phyloP scores from a whole-genome alignment of 2,888 invertebrate genomes.

The Cephus rjabovi region DNA sequence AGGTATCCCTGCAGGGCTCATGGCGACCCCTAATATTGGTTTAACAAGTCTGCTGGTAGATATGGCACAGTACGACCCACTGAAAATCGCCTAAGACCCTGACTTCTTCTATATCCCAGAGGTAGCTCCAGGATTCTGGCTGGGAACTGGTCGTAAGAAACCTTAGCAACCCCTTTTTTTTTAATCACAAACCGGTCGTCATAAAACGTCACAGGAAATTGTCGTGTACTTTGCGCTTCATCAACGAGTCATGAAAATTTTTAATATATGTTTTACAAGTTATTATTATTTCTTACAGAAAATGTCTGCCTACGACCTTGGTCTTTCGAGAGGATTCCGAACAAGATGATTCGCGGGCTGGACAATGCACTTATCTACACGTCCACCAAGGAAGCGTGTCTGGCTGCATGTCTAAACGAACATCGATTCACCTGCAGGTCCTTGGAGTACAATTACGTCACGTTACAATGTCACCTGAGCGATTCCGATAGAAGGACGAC shows the following conservation, averaged over 20 bases:
- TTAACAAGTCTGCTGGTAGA: constrained; percentile 55
- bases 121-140: not conserved
- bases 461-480: constrained; percentile 90
- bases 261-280: not conserved
- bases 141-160: not conserved
- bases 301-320: constrained; percentile 92
- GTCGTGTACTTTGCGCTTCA: not conserved
- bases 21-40: constrained; percentile 52
- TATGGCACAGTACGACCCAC: not conserved
- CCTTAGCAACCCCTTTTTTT: not conserved
- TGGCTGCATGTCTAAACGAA: constrained; percentile 93
- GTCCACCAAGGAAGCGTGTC: constrained; percentile 92
- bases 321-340: constrained; percentile 94
- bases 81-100: not conserved
- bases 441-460: constrained; percentile 93
- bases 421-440: constrained; percentile 93
- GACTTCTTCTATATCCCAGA: constrained; percentile 28
- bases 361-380: constrained; percentile 94
- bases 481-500: constrained; percentile 91
- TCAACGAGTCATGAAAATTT: not conserved
- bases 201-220: not conserved
- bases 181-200: not conserved
- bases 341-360: constrained; percentile 89
- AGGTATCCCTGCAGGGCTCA: constrained; percentile 37
- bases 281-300: constrained; percentile 68